Evolutionary conservation across 1,140 invertebrate species (phyloP), one percentile per base, ranked within the genome.

Genomic region (Formica selysi): DNA sequence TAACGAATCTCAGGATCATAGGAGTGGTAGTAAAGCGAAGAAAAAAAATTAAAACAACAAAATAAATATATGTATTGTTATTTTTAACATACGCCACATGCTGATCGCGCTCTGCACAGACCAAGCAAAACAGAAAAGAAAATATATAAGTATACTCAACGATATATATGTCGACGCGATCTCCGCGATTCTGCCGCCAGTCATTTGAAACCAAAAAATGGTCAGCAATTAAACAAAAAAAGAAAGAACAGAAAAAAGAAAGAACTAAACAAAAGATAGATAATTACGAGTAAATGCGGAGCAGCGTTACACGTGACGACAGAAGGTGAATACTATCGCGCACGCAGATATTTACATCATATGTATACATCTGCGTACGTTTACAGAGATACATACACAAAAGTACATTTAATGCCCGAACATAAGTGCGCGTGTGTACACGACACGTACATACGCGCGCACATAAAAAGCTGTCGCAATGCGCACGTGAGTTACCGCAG

Each of bases 31-130:
- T 86, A 48, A 89, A 89, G 87, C 87, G 68, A 89, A 89, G 62
- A 91, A 89, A 51, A 80, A 88, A 87, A 91, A 88, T 91, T 91
- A 91, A 91, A 91, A 90, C 90, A 91, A 91, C 90, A 91, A 91
- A 91, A 91, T 91, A 91, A 91, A 91, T 91, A 91, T 86, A 91
- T 90, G 59, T 90, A 90, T 91, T 91, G 79, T 91, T 91, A 91
- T 86, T 88, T 74, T 84, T 59, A 86, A 91, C 90, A 91, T 90
- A 91, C 61, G 87, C 81, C 89, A 89, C 90, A 91, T 91, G 86
- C 90, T 91, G 74, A 90, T 79, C 70, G 81, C 71, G 38, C 59
- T 78, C 67, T 51, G 48, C 48, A 51, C 79, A 85, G 81, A 81
- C 73, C 41, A 79, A 84, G 79, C 64, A 16, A 83, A 89, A 87